Evolutionary conservation across 2,797 vertebrate genomes (phyloP).

Genomic region (Silurus lanzhouensis): DNA sequence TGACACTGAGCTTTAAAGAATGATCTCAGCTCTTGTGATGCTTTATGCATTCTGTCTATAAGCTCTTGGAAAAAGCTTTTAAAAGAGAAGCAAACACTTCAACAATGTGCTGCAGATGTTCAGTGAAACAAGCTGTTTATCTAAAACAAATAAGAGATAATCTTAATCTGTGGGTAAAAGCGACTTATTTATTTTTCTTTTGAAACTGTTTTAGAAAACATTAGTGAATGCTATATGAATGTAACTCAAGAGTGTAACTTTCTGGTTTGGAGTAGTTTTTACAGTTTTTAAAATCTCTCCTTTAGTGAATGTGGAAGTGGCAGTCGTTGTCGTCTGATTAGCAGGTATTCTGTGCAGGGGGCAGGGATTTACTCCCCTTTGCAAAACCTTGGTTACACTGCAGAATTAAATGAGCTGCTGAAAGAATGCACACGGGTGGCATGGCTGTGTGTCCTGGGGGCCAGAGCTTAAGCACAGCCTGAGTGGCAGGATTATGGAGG

Average conservation of each 20-base stretch:
- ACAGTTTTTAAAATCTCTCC: conserved; percentile 6
- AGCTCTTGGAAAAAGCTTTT: conserved; percentile 20
- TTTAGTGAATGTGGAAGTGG: conserved; percentile 33
- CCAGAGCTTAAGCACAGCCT: conserved; percentile 47
- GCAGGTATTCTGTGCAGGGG: conserved; percentile 45
- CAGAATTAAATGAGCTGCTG: conserved; percentile 61
- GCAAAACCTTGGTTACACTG: conserved; percentile 59
- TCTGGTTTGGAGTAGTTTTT: conserved; percentile 11
- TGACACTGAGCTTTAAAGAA: background rate
- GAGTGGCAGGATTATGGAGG: conserved; percentile 59
- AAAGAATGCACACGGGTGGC: conserved; percentile 56
- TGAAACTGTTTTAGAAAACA: background rate
- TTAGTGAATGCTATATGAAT: background rate
- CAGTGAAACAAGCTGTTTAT: conserved; percentile 9
- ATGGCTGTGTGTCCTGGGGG: conserved; percentile 49
- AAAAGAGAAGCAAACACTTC: conserved; percentile 29
- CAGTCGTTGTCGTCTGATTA: conserved; percentile 47
- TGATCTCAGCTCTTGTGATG: background rate
- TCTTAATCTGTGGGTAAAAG: background rate
- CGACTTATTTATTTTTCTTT: conserved; percentile 1
- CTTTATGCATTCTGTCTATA: conserved; percentile 19
- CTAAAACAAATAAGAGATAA: conserved; percentile 24
- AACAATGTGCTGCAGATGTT: conserved; percentile 30
- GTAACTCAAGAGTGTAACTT: background rate
- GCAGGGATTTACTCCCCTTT: conserved; percentile 51